Evolutionary conservation across 2,113 vertebrate genomes (phyloP).

Genomic region (Nothocercus nigrocapillus): DNA sequence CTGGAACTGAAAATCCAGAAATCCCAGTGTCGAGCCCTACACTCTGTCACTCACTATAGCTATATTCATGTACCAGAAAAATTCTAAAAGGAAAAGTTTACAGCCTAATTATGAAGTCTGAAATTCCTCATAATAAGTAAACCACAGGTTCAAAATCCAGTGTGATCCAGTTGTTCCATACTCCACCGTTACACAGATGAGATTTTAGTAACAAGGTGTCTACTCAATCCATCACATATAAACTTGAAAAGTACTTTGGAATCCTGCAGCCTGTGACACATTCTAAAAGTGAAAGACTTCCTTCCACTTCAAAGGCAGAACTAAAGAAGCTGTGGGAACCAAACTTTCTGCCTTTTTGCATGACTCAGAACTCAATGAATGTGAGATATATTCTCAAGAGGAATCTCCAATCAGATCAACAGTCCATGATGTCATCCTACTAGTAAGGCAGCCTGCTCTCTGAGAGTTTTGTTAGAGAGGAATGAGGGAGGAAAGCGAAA

Average conservation of each 20-base stretch:
- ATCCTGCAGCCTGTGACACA: background rate
- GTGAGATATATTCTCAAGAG: background rate
- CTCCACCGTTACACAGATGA: background rate
- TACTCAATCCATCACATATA: background rate
- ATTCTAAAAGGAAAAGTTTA: background rate
- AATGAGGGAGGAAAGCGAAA: conserved; percentile 10
- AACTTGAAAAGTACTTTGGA: background rate
- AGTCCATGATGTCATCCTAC: background rate
- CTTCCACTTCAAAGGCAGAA: background rate
- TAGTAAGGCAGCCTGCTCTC: background rate
- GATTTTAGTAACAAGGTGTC: background rate
- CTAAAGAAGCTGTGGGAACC: background rate
- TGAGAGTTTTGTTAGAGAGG: background rate
- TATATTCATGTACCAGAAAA: background rate
- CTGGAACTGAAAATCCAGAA: background rate
- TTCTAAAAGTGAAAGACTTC: background rate
- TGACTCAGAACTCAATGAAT: background rate
- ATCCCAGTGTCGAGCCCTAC: background rate
- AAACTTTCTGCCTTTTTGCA: background rate
- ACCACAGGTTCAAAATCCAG: background rate
- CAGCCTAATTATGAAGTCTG: background rate
- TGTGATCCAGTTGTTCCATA: background rate
- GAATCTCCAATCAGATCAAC: background rate
- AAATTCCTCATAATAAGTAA: conserved; percentile 4
- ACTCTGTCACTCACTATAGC: background rate